These are phyloP conservation scores for Pangasius djambal DNA, from an alignment of 2,797 vertebrate species.

Conservation along the genomic window DNA sequence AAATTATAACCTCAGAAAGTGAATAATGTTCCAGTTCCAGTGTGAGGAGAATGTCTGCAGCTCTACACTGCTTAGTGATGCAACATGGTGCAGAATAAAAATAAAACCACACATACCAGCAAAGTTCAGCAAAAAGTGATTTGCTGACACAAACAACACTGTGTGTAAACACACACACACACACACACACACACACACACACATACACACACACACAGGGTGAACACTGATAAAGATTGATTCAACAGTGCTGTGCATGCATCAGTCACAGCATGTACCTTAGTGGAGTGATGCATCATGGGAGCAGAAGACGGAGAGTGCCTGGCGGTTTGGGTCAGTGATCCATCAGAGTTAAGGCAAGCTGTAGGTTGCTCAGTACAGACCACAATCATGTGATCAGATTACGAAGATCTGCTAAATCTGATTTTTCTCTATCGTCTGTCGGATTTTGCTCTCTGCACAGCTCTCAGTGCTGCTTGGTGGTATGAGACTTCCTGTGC, in stretches of 20 bases:
- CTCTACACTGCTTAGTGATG: conserved; percentile 39
- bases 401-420: neutral
- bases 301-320: conserved; percentile 16
- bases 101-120: conserved; percentile 18
- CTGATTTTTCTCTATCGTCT: neutral
- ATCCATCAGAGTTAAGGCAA: conserved; percentile 46
- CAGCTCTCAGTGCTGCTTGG: neutral
- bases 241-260: conserved; percentile 33
- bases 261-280: conserved; percentile 40
- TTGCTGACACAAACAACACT: conserved; percentile 47
- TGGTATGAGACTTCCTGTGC: conserved; percentile 12
- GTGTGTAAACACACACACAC: neutral
- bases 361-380: conserved; percentile 23
- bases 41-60: conserved; percentile 16
- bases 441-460: neutral
- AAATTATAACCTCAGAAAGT: neutral
- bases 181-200: conserved; percentile 19
- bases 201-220: conserved; percentile 1
- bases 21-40: neutral
- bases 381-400: neutral
- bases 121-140: conserved; percentile 41
- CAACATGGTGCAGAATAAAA: conserved; percentile 37
- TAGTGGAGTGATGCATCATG: conserved; percentile 41
- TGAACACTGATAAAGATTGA: conserved; percentile 51
- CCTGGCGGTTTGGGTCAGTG: conserved; percentile 22